Evolutionary conservation across 2,888 invertebrate genomes (phyloP).

Genomic region (Subacronicta megacephala): DNA sequence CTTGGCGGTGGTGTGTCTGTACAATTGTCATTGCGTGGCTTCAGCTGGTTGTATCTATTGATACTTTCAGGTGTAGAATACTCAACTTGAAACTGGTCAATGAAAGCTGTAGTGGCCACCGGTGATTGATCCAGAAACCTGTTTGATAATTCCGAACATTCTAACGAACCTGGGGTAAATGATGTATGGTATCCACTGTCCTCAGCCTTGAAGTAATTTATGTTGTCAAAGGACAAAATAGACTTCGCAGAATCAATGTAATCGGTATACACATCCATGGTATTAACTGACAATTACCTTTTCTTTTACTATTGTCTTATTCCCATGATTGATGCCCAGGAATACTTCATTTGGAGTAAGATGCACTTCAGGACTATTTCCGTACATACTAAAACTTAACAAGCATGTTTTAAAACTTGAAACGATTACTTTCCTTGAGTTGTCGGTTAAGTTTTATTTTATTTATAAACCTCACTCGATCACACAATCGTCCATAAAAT

Average conservation of each 20-base stretch:
- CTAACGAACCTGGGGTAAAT: constrained; percentile 79
- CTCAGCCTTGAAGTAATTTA: constrained; percentile 75
- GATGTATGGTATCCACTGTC: constrained; percentile 86
- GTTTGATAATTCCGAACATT: constrained; percentile 72
- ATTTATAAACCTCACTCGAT: not conserved
- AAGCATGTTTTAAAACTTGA: not conserved
- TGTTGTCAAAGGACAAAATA: constrained; percentile 67
- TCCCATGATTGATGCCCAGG: constrained; percentile 39
- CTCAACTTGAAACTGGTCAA: constrained; percentile 67
- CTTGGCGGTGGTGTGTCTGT: constrained; percentile 70
- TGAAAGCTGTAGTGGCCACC: constrained; percentile 62
- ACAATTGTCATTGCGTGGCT: constrained; percentile 49
- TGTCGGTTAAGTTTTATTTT: not conserved
- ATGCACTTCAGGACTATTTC: constrained; percentile 20
- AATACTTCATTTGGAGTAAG: constrained; percentile 17
- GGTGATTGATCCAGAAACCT: constrained; percentile 70
- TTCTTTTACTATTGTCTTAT: constrained; percentile 40
- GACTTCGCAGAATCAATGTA: constrained; percentile 72
- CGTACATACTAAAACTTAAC: constrained; percentile 25
- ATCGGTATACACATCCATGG: constrained; percentile 78
- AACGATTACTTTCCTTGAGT: not conserved
- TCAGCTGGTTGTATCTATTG: constrained; percentile 50
- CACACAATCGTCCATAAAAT: constrained; percentile 13
- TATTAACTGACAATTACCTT: constrained; percentile 25
- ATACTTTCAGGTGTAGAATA: constrained; percentile 61